These are phyloP conservation scores for Epistrophe grossulariae DNA, from an alignment of 2,888 invertebrate genomes.

Conservation along the genomic window DNA sequence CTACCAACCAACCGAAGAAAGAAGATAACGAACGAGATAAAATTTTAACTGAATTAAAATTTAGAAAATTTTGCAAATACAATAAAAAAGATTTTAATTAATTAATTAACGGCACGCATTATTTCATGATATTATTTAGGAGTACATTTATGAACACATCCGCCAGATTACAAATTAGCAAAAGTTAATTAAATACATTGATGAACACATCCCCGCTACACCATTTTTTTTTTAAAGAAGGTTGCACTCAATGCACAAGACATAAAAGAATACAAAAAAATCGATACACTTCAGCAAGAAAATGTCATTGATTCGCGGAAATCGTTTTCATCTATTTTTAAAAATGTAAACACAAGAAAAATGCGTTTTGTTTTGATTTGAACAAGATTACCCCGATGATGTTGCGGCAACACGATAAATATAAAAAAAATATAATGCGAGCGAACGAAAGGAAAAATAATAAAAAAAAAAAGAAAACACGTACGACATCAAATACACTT, in stretches of 20 bases:
- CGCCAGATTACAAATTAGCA: neutral
- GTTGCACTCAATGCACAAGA: conserved; percentile 44
- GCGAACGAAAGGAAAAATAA: conserved; percentile 62
- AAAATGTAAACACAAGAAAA: conserved; percentile 73
- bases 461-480: conserved; percentile 61
- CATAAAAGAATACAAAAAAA: conserved; percentile 27
- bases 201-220: conserved; percentile 42
- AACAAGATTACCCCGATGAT: conserved; percentile 58
- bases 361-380: conserved; percentile 75
- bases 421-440: conserved; percentile 68
- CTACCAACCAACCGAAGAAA: conserved; percentile 66
- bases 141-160: neutral
- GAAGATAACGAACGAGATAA: conserved; percentile 73
- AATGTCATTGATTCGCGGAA: conserved; percentile 43
- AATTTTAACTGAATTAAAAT: conserved; percentile 44
- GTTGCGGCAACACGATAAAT: conserved; percentile 73
- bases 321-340: conserved; percentile 34
- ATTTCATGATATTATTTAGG: neutral
- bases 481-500: conserved; percentile 75
- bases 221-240: conserved; percentile 16
- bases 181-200: conserved; percentile 24
- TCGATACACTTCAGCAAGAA: conserved; percentile 38
- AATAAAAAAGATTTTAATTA: neutral
- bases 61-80: conserved; percentile 27
- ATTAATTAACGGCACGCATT: conserved; percentile 24